Evolutionary conservation across 2,113 vertebrate species (phyloP), one percentile per base, ranked within the genome.

Genomic region (Dascyllus trimaculatus): DNA sequence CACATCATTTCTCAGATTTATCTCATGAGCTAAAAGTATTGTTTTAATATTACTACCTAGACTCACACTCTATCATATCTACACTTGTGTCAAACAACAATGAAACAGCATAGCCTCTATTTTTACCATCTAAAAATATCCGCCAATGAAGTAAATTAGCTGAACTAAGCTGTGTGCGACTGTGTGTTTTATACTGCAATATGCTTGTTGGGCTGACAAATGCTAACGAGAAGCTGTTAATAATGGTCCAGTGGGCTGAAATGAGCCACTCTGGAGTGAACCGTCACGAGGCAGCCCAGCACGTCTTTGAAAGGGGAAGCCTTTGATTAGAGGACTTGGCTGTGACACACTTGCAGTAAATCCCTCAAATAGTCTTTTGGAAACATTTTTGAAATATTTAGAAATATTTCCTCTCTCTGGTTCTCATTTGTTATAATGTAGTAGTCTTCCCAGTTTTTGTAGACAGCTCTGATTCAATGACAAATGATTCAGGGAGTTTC

Each of bases 191-290:
- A 18, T 4, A 17, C 22, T 51, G 22, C 45, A 43, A 49, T 26
- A 1, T 54, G 59, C 29, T 65, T 25, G 4, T 18, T 40, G 69
- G 57, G 17, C 51, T 63, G 24, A 73, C n/a, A 67, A 48, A 43
- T 26, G 11, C 51, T 10, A 15, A 15, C 24, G 14, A 81, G 53
- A 32, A 26, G 43, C 35, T 32, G 59, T 46, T 75, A 72, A 57
- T 72, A 49, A 49, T 0, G 45, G 32, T 40, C 19, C 49, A 24
- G 49, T 53, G 52, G 62, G 19, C 38, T 72, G 26, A 68, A 72
- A 57, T 46, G 13, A 69, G 52, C 35, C 4, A 5, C 21, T 68
- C 4, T 26, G 57, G 71, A 49, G 17, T 32, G 58, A 70, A 53
- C 60, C 17, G 0, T 26, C 17, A 0, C n/a, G 14, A 19, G 53